Percentiles rank a stretch among this genome's conserved stretches.
phyloP scores from a whole-genome alignment of 2,113 vertebrate genomes.

The Accipiter cooperii region DNA sequence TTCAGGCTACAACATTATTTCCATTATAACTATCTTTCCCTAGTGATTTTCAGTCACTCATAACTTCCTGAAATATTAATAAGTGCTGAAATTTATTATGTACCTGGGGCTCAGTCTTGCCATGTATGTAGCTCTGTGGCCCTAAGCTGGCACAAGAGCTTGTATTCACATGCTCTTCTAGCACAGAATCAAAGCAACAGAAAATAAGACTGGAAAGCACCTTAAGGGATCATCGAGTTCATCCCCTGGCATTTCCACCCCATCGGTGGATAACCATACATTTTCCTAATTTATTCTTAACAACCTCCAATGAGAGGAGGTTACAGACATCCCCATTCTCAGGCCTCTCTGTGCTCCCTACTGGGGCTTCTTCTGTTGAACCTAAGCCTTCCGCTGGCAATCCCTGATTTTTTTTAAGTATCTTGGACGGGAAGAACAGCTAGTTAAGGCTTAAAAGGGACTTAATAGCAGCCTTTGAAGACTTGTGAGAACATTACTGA shows the following conservation, averaged over 20 bases:
- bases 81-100: neutral
- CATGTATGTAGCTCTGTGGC: neutral
- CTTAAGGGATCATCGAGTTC: neutral
- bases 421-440: neutral
- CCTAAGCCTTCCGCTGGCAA: neutral
- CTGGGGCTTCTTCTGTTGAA: neutral
- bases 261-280: neutral
- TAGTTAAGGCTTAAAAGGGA: neutral
- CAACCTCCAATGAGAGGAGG: neutral
- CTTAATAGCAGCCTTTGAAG: neutral
- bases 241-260: neutral
- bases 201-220: neutral
- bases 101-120: neutral
- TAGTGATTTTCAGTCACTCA: neutral
- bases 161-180: neutral
- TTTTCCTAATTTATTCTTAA: neutral
- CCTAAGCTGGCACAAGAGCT: neutral
- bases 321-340: neutral
- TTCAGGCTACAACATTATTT: neutral
- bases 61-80: slow-evolving; percentile 36
- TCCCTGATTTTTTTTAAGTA: accelerated
- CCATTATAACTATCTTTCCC: neutral
- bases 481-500: neutral
- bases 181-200: neutral
- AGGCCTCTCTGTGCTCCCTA: neutral